A percentile compares a stretch with the other conserved stretches of the same genome.
Conservation (phyloP, 2,113 vertebrate genomes). For the Nicator chloris region DNA sequence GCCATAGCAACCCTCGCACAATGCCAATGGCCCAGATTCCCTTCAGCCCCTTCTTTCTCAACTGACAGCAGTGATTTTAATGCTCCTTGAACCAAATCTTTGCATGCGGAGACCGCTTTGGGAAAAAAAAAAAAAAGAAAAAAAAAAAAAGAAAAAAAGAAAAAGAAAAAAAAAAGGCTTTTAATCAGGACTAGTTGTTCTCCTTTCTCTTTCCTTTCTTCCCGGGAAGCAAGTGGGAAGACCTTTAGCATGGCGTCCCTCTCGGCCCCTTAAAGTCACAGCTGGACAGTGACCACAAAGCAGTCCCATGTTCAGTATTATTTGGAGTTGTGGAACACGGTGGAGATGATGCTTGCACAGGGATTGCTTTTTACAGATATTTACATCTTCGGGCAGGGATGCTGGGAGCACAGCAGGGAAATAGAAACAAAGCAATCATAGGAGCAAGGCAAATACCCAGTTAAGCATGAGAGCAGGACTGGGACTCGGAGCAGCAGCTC, state of each 20-base stretch:
- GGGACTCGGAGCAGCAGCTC: background rate
- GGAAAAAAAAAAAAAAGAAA: background rate
- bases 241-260: background rate
- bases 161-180: background rate
- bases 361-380: background rate
- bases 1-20: constrained; percentile 70
- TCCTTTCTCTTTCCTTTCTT: constrained; percentile 32
- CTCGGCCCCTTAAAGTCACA: background rate
- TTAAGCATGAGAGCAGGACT: background rate
- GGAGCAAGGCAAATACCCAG: background rate
- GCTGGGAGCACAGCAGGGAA: background rate
- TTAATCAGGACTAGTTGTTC: constrained; percentile 54
- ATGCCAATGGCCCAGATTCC: constrained; percentile 69
- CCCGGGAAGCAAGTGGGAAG: background rate
- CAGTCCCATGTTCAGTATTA: background rate
- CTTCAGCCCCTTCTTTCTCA: constrained; percentile 65
- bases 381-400: background rate
- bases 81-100: constrained; percentile 75
- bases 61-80: constrained; percentile 73
- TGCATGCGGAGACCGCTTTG: background rate
- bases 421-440: background rate
- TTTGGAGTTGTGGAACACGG: background rate
- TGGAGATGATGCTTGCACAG: background rate
- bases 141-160: too few species aligned
- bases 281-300: constrained; percentile 10